These are phyloP conservation scores for Megalops cyprinoides DNA, from an alignment of 2,797 vertebrate genomes.

Conservation along the genomic window DNA sequence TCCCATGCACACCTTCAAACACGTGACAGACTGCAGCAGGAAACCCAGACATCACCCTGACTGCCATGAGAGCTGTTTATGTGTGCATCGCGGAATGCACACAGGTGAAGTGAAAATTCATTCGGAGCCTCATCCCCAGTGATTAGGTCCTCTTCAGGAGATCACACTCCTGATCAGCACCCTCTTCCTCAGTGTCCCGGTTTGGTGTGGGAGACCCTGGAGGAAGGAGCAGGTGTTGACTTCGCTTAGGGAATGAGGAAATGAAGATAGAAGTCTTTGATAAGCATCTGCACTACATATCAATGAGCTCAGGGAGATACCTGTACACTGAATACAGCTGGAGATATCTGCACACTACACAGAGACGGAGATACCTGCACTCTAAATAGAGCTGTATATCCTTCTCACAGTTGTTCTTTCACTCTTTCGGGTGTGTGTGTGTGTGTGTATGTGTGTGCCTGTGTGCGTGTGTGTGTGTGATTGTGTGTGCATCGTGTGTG, in stretches of 20 bases:
- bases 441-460: not conserved
- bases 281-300: slow-evolving; percentile 34
- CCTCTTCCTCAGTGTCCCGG: not conserved
- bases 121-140: not conserved
- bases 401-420: not conserved
- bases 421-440: not conserved
- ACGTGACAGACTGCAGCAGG: too few species aligned
- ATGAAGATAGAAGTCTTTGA: slow-evolving; percentile 24
- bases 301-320: slow-evolving; percentile 40
- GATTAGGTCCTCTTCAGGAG: not conserved
- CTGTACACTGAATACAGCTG: slow-evolving; percentile 15
- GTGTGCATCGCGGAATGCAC: too few species aligned
- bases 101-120: too few species aligned
- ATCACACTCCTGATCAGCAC: not conserved
- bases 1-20: too few species aligned
- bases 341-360: slow-evolving; percentile 28
- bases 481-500: not conserved
- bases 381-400: too few species aligned
- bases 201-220: not conserved
- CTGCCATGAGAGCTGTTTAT: too few species aligned
- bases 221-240: not conserved
- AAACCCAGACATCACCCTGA: too few species aligned
- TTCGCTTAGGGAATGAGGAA: not conserved
- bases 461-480: too few species aligned
- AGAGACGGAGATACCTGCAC: too few species aligned